phyloP scores from a whole-genome alignment of 2,797 vertebrate genomes.

The Clarias laeviceps region DNA sequence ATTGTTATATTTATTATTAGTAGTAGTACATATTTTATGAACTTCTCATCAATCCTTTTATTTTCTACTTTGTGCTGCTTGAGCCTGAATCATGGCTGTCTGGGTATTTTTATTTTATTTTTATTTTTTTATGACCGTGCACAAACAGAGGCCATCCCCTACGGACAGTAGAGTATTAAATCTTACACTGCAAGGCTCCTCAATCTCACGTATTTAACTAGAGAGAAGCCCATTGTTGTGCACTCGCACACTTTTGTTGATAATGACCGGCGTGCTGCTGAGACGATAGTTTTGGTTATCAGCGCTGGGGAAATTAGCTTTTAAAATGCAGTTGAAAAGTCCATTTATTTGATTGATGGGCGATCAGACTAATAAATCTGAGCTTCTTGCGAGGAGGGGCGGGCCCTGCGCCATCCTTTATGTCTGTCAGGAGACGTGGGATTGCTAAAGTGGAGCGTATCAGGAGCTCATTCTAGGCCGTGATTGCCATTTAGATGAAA shows the following conservation, averaged over 20 bases:
- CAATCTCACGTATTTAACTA: constrained; percentile 63
- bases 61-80: constrained; percentile 57
- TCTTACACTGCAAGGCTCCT: constrained; percentile 53
- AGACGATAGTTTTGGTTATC: constrained; percentile 76
- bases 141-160: constrained; percentile 65
- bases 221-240: constrained; percentile 68
- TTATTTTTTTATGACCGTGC: constrained; percentile 51
- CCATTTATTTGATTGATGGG: constrained; percentile 84
- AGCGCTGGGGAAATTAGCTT: constrained; percentile 82
- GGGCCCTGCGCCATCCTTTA: constrained; percentile 73
- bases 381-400: constrained; percentile 72
- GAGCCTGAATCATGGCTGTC: constrained; percentile 68
- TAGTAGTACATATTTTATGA: constrained; percentile 42
- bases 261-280: constrained; percentile 73
- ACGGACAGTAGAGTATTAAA: constrained; percentile 60
- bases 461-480: constrained; percentile 68
- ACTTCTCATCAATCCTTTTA: constrained; percentile 63
- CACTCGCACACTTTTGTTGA: constrained; percentile 77
- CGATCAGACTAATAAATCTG: constrained; percentile 80
- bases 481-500: constrained; percentile 66
- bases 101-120: constrained; percentile 9
- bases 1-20: constrained; percentile 35
- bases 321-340: constrained; percentile 85
- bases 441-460: constrained; percentile 72
- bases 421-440: constrained; percentile 73